phyloP scores from a whole-genome alignment of 1,140 invertebrate genomes.

The Rhyacophila brunnea region DNA sequence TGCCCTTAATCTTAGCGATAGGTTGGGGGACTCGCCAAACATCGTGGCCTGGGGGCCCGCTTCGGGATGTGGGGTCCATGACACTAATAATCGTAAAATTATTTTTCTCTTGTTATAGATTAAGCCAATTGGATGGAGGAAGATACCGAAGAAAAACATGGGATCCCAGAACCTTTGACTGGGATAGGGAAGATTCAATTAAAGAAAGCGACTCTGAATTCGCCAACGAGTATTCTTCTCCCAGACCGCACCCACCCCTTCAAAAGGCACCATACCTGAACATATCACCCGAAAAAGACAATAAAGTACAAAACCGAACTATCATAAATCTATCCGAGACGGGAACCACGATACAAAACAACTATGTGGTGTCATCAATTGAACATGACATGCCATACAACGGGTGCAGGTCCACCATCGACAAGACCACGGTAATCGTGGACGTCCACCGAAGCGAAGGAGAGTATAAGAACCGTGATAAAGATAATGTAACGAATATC shows the following conservation, averaged over 20 bases:
- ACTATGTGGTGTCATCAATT: constrained; percentile 46
- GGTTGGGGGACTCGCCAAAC: too few relatives aligned
- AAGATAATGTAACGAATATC: constrained; percentile 28
- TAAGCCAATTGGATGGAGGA: constrained; percentile 29
- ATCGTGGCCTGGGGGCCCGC: too few relatives aligned
- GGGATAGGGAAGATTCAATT: constrained; percentile 28
- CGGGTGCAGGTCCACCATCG: constrained; percentile 26
- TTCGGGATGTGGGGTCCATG: too few relatives aligned
- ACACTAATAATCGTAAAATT: too few relatives aligned
- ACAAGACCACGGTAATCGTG: constrained; percentile 61
- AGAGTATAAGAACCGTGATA: constrained; percentile 20
- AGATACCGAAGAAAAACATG: constrained; percentile 27
- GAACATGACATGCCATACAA: constrained; percentile 12
- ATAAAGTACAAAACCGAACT: constrained; percentile 54
- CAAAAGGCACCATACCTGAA: constrained; percentile 21
- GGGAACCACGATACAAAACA: constrained; percentile 64
- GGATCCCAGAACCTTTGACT: constrained; percentile 30
- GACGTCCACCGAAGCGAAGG: constrained; percentile 57
- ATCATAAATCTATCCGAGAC: constrained; percentile 68
- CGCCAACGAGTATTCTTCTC: constrained; percentile 11
- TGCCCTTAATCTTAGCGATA: too few relatives aligned
- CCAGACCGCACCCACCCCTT: constrained; percentile 6
- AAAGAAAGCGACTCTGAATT: constrained; percentile 29
- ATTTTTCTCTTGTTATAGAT: constrained; percentile 22
- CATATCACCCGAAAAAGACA: constrained; percentile 17